phyloP scores from a whole-genome alignment of 2,888 invertebrate genomes.

The Escarpia spicata region DNA sequence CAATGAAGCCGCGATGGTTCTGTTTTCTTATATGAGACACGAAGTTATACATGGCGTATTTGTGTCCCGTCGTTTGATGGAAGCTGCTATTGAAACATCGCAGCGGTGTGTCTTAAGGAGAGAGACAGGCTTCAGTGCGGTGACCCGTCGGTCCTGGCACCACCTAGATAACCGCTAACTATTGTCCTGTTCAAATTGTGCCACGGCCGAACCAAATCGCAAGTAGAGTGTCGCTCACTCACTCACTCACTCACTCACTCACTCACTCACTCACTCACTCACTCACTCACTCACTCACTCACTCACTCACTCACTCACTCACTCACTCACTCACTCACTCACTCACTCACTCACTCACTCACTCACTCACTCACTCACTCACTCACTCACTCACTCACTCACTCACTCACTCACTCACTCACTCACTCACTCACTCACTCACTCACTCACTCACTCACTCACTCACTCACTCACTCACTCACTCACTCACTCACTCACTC shows the following conservation, averaged over 20 bases:
- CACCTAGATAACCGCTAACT: not conserved
- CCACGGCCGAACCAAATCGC: not conserved
- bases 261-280: constrained; percentile 25
- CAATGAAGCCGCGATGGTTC: not conserved
- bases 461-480: not conserved
- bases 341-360: not conserved
- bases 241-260: constrained; percentile 23
- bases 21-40: not conserved
- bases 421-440: not conserved
- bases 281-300: constrained; percentile 23
- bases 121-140: not conserved
- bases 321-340: not conserved
- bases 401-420: not conserved
- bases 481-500: not conserved
- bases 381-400: not conserved
- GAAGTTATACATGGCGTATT: not conserved
- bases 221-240: not conserved
- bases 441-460: not conserved
- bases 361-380: not conserved
- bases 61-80: not conserved
- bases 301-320: not conserved
- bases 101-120: not conserved
- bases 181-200: not conserved
- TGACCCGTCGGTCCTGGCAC: not conserved
- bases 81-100: not conserved